Evolutionary conservation across 2,888 invertebrate species (phyloP), one percentile per base, ranked within the genome.

Genomic region (Drosophila phalerata): DNA sequence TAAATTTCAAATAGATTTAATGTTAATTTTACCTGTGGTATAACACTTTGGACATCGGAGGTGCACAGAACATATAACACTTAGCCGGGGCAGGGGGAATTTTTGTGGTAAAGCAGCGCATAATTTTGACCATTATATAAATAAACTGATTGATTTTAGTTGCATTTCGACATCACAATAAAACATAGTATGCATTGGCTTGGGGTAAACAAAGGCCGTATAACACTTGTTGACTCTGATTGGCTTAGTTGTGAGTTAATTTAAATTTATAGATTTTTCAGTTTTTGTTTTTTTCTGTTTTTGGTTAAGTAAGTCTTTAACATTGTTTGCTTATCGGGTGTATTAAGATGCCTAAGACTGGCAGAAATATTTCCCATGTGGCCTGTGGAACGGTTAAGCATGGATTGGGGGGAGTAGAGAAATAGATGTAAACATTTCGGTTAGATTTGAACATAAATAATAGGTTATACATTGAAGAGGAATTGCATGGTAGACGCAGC

Each of bases 301-400:
- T 71, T 61, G 43, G 52, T 69, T 73, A 74, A 64, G 64, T 82
- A 66, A 68, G 69, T 60, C 61, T 66, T 82, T 63, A 48, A 63
- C 62, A 69, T 73, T 66, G 57, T 28, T 72, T 65, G 45, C 61
- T 45, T 61, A 67, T 70, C 71, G 17, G 55, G 42, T 70, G 61
- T 78, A 30, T 51, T 57, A 63, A 47, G 56, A 40, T 68, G 64
- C 75, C 81, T 90, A 90, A 79, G 81, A 77, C 76, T 91, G 89
- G 78, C 77, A 88, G 88, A 81, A 90, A 90, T 74, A 84, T 77
- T 91, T 90, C 86, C 91, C 91, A 86, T 91, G 92, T 77, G 91
- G 92, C 91, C 91, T 91, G 90, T 71, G 77, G 67, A 75, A 73
- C 56, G 81, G 73, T 58, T 77, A 85, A 82, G 79, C 79, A 62